phyloP scores from a whole-genome alignment of 2,797 vertebrate species.

The Pogonophryne albipinna region DNA sequence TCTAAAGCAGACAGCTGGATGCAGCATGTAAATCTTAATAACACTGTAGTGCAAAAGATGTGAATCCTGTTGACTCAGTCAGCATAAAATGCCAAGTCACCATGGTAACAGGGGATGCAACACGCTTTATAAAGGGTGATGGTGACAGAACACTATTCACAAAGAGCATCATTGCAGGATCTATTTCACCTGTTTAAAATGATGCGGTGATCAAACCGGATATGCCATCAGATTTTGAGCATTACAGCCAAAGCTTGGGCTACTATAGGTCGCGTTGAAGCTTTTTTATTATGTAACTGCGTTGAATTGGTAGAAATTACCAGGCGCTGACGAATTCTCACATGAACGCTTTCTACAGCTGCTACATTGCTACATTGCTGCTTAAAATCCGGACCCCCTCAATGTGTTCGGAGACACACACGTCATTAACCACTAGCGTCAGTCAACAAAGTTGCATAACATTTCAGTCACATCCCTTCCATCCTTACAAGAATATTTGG shows the following conservation, averaged over 20 bases:
- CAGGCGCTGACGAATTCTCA: conserved; percentile 41
- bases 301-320: conserved; percentile 54
- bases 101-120: conserved; percentile 87
- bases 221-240: conserved; percentile 35
- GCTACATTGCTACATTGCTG: not conserved
- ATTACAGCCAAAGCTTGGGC: conserved; percentile 33
- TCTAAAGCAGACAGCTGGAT: conserved; percentile 15
- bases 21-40: conserved; percentile 33
- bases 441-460: conserved; percentile 75
- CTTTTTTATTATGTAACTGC: conserved; percentile 78
- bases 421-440: conserved; percentile 6
- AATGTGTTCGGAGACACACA: not conserved
- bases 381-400: conserved; percentile 9
- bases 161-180: conserved; percentile 27
- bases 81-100: conserved; percentile 82
- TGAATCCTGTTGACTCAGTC: conserved; percentile 77
- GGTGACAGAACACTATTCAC: conserved; percentile 39
- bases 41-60: conserved; percentile 44
- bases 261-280: conserved; percentile 70
- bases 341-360: not conserved
- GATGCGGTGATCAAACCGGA: conserved; percentile 19
- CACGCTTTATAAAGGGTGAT: conserved; percentile 57
- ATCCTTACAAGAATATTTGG: conserved; percentile 1
- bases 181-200: conserved; percentile 26
- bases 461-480: conserved; percentile 46